Evolutionary conservation across 2,113 vertebrate species (phyloP).

Genomic region (Brachypteracias leptosomus): DNA sequence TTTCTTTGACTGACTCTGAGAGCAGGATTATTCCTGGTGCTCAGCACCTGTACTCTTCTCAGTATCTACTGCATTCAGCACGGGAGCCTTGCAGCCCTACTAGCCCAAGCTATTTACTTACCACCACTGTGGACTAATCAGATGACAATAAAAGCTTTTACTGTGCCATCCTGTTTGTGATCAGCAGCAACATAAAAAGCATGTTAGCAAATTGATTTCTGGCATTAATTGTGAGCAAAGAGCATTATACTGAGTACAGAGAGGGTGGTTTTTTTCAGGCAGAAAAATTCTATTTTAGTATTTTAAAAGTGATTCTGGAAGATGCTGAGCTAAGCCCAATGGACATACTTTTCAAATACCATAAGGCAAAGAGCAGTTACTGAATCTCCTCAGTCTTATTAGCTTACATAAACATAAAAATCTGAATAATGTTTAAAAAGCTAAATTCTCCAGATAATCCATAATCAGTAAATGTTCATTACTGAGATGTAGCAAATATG

Average conservation of each 20-base stretch:
- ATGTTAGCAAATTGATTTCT: conserved; percentile 31
- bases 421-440: conserved; percentile 78
- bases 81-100: neutral
- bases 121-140: neutral
- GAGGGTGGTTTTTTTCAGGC: neutral
- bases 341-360: conserved; percentile 44
- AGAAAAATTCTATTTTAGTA: conserved; percentile 35
- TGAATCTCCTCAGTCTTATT: conserved; percentile 72
- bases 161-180: conserved; percentile 32
- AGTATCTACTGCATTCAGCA: neutral
- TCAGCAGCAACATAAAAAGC: conserved; percentile 68
- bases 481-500: conserved; percentile 68
- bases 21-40: neutral
- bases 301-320: conserved; percentile 30
- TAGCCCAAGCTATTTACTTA: neutral
- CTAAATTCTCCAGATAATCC: conserved; percentile 71
- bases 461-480: conserved; percentile 76
- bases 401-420: conserved; percentile 76
- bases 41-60: neutral
- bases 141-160: conserved; percentile 54
- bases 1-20: neutral
- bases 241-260: neutral
- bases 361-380: conserved; percentile 47
- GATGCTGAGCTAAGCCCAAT: conserved; percentile 30
- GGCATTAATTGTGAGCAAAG: conserved; percentile 39